Base-by-base conservation (phyloP, 37 sponge, comb jelly and placozoan species). In the Dysidea cf. avara region DNA sequence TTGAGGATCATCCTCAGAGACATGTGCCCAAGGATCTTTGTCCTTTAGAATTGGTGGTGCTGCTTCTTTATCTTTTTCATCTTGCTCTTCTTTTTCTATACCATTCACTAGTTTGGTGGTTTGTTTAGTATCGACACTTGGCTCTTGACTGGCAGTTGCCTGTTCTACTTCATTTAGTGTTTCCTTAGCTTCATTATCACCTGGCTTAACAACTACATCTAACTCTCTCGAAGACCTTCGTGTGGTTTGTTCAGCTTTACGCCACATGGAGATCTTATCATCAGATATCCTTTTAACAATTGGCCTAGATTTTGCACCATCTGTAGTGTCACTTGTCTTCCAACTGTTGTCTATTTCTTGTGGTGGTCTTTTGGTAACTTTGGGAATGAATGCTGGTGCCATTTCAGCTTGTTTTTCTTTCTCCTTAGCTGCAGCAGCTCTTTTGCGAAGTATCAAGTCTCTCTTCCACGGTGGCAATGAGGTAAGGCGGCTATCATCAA, bases 381-480 rank as follows among this genome's bases (percentile, higher is more conserved):
- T n/a, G n/a, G n/a, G n/a, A n/a, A n/a, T n/a, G 24, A 6, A n/a
- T n/a, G n/a, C n/a, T n/a, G 39, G 67, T 43, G 68, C 26, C 12
- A 36, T n/a, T 32, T 20, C 39, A 14, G 22, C 58, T 48, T 61
- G 26, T 22, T 74, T 32, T 3, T 33, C 7, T 40, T 66, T 82
- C 61, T 66, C 59, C 62, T 39, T 63, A 49, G 78, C n/a, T n/a
- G n/a, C n/a, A n/a, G n/a, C n/a, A n/a, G n/a, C n/a, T n/a, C n/a
- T n/a, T n/a, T n/a, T 56, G 34, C 69, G 55, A 35, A 74, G 21
- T 3, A 86, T 56, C 17, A 86, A 55, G 21, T 65, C 81, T 36
- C 65, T 74, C 74, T 79, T 79, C 87, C 87, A 86, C 25, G 81
- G 64, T 22, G 87, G 87, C 54, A 86, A 35, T 20, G 35, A 38